Base-by-base conservation (phyloP, 2,888 invertebrate species). In the Drosophila fulvimacula region DNA sequence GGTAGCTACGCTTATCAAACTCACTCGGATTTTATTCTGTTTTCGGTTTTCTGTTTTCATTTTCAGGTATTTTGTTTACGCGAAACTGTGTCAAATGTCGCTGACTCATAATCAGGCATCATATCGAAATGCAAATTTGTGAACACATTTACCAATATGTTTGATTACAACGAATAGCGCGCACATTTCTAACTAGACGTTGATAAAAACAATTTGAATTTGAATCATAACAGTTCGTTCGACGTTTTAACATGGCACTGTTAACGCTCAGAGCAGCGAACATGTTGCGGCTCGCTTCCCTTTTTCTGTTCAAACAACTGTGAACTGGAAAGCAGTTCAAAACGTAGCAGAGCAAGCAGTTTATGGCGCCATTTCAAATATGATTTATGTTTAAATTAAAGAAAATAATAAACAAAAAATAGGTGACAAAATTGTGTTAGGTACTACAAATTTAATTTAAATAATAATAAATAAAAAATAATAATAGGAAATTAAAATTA, bases 1-100 rank as follows among this genome's bases (percentile, higher is more conserved):
- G 57, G 86, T 74, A 86, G 81, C 77, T 61, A 56, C 56, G 42
- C 66, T 71, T 86, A 82, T 77, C 77, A 69, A 17, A 60, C 15
- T 10, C 30, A 32, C 15, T 39, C 27, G 17, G 10, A 10, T 24
- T 15, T 24, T 36, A 7, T 13, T 13, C 10, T 27, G 5, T 44
- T 27, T 17, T 13, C 39, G 11, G n/a, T n/a, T 52, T 17, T 19
- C 5, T 24, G 6, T 41, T 41, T 27, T 27, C 41, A 11, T 34
- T 59, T 36, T 30, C 39, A 44, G 49, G 30, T 66, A 66, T 49
- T 85, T 82, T 85, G 80, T 80, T 85, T 82, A 73, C 81, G 49
- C 44, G 5, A 71, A 77, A 79, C 64, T 75, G 44, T 79, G 68
- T 63, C 75, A 75, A 67, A 42, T 65, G 39, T 53, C 42, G 32